Evolutionary conservation across 1,140 invertebrate species (phyloP).

Genomic region (Papilio xuthus): DNA sequence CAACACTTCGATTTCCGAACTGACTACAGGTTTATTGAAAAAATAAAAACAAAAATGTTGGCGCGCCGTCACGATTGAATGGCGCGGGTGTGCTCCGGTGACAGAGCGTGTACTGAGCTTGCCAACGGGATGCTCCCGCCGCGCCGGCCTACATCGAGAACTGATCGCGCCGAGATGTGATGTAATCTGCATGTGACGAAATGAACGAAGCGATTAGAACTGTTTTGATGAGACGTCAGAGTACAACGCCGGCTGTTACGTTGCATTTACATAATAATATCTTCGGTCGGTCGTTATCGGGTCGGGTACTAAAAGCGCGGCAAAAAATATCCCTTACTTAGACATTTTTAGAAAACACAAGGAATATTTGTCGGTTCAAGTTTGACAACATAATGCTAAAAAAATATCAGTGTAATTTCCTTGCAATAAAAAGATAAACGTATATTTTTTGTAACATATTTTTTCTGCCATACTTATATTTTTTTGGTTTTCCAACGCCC

Average conservation of each 20-base stretch:
- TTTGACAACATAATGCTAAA: background rate
- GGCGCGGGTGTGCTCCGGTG: slow-evolving; percentile 68
- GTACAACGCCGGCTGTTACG: slow-evolving; percentile 26
- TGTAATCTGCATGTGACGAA: slow-evolving; percentile 75
- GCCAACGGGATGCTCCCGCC: slow-evolving; percentile 72
- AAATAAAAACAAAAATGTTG: slow-evolving; percentile 41
- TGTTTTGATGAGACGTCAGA: slow-evolving; percentile 60
- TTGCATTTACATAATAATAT: slow-evolving; percentile 21
- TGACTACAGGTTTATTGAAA: slow-evolving; percentile 45
- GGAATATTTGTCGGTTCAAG: background rate
- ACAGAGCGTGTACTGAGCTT: slow-evolving; percentile 67
- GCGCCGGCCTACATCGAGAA: slow-evolving; percentile 70
- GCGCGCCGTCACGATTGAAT: slow-evolving; percentile 54
- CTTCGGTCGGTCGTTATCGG: background rate
- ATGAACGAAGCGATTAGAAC: slow-evolving; percentile 55
- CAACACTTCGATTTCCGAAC: slow-evolving; percentile 52
- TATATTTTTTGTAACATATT: background rate
- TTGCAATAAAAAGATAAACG: no score
- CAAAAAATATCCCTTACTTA: slow-evolving; percentile 5
- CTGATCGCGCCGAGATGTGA: slow-evolving; percentile 61
- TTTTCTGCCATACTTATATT: background rate
- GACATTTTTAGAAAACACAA: background rate
- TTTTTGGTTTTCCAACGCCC: background rate
- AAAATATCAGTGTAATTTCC: background rate
- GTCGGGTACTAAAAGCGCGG: background rate